Evolutionary conservation across 2,113 vertebrate species (phyloP).

Genomic region (Pristiophorus japonicus): DNA sequence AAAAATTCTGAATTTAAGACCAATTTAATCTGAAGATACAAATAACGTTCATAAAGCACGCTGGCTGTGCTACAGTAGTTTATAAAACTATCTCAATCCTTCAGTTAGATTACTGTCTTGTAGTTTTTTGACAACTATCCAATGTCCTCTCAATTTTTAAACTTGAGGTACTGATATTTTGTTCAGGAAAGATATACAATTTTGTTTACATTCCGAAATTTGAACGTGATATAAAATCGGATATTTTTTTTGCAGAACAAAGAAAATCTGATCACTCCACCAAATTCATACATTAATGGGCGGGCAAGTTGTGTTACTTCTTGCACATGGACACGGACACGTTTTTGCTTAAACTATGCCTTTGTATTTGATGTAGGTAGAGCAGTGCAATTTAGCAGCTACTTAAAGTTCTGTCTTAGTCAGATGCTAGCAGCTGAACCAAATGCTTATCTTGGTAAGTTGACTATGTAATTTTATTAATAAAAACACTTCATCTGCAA

Average conservation of each 20-base stretch:
- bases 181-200: background rate
- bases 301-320: background rate
- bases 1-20: background rate
- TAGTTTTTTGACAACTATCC: background rate
- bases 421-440: too few species aligned
- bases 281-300: background rate
- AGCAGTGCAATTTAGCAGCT: background rate
- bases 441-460: too few species aligned
- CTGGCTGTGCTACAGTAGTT: background rate
- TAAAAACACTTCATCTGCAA: background rate
- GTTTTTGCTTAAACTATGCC: background rate
- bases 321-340: background rate
- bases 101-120: background rate
- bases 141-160: background rate
- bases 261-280: too few species aligned
- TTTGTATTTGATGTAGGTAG: background rate
- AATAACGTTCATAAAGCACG: background rate
- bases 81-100: background rate
- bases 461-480: background rate
- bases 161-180: background rate
- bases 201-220: background rate
- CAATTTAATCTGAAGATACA: background rate
- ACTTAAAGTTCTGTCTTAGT: background rate
- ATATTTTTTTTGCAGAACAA: too few species aligned
- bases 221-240: background rate